Conservation (phyloP, 1,140 invertebrate genomes). For the Dendrolimus kikuchii region DNA sequence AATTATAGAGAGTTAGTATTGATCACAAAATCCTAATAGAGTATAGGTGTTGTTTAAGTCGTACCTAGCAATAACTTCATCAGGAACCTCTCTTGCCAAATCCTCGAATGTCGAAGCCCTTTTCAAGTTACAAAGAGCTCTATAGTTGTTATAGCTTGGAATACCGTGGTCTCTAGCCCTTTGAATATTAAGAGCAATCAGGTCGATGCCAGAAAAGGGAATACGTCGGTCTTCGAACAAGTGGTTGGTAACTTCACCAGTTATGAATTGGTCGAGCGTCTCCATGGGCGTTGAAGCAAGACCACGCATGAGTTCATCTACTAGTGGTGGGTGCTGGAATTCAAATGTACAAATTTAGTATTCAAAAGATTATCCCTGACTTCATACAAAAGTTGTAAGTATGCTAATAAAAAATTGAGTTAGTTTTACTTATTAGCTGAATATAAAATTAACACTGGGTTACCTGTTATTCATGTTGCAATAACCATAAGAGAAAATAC, state of each 20-base stretch:
- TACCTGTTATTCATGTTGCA: no score
- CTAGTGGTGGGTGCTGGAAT: conserved; percentile 78
- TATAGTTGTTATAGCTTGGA: conserved; percentile 89
- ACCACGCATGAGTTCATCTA: conserved; percentile 91
- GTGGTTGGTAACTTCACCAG: conserved; percentile 95
- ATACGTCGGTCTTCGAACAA: conserved; percentile 90
- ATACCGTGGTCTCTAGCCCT: conserved; percentile 89
- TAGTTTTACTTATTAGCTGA: no score
- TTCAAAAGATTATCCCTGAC: no score
- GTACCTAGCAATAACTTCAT: conserved; percentile 83
- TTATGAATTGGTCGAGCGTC: conserved; percentile 94
- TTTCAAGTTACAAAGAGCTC: conserved; percentile 88
- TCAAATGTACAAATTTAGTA: background rate
- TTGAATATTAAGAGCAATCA: conserved; percentile 89
- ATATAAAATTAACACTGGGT: no score
- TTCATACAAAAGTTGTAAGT: no score
- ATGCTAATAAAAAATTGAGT: no score
- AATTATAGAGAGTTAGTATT: no score
- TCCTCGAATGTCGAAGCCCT: conserved; percentile 86
- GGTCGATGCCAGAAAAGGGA: conserved; percentile 89
- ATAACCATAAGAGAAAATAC: no score
- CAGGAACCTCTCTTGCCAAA: conserved; percentile 85
- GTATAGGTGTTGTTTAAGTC: background rate
- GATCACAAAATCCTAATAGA: no score
- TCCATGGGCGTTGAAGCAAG: conserved; percentile 93